phyloP scores from a whole-genome alignment of 2,888 invertebrate genomes.

The Epistrophe eligans region DNA sequence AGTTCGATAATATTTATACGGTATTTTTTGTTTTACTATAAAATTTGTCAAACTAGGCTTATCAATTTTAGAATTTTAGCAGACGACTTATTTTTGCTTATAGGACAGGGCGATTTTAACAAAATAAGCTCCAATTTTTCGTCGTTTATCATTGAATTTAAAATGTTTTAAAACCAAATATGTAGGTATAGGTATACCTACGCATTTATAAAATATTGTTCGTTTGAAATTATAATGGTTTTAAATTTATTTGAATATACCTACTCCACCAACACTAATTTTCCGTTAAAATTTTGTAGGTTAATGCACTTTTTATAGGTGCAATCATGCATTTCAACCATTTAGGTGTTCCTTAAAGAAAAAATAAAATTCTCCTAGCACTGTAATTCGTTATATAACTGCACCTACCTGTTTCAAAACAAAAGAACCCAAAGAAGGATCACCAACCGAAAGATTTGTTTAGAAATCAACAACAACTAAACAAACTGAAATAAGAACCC shows the following conservation, averaged over 20 bases:
- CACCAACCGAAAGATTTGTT: slow-evolving; percentile 41
- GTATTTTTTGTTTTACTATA: too few species aligned
- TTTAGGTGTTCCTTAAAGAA: neutral
- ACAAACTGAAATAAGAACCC: slow-evolving; percentile 25
- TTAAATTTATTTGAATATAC: neutral
- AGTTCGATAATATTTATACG: too few species aligned
- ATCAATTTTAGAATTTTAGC: too few species aligned
- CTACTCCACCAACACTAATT: neutral
- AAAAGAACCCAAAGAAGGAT: slow-evolving; percentile 32
- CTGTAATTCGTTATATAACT: neutral
- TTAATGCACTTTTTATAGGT: neutral
- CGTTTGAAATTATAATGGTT: neutral
- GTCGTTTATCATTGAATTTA: too few species aligned
- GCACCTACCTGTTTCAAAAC: slow-evolving; percentile 37
- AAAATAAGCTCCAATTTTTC: too few species aligned
- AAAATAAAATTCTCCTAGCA: slow-evolving; percentile 13
- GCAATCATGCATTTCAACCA: slow-evolving; percentile 29
- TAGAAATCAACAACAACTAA: slow-evolving; percentile 15
- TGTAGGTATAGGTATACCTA: too few species aligned
- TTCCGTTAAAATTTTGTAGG: neutral
- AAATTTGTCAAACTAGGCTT: too few species aligned
- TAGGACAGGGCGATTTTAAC: too few species aligned
- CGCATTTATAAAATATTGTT: too few species aligned
- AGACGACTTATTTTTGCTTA: too few species aligned
- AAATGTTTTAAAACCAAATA: too few species aligned